Conservation (phyloP, 2,797 vertebrate genomes). For the Decapterus maruadsi region DNA sequence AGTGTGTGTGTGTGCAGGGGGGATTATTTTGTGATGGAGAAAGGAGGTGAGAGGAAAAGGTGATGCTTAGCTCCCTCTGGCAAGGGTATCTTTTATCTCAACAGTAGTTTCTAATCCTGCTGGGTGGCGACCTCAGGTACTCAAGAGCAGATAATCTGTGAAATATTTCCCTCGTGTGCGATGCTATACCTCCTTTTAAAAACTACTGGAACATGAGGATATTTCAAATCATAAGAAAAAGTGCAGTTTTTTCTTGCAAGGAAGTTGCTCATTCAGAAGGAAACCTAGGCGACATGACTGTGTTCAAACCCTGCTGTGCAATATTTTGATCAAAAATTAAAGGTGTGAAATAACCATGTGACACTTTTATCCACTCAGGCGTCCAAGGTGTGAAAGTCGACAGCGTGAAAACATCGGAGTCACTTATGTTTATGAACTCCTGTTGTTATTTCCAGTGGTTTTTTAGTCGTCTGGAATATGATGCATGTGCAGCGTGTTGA, state of each 20-base stretch:
- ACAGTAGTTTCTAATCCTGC: conserved; percentile 39
- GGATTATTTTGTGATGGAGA: conserved; percentile 14
- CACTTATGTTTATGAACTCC: conserved; percentile 1
- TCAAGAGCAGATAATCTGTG: conserved; percentile 30
- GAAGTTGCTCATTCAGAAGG: conserved; percentile 1
- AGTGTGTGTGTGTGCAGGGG: conserved; percentile 1
- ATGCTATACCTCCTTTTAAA: conserved; percentile 25
- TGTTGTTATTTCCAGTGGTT: background rate
- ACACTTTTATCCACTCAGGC: background rate
- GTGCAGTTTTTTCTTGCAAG: background rate
- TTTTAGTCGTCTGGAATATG: background rate
- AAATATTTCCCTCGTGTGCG: background rate
- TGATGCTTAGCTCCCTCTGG: conserved; percentile 28
- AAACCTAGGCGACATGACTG: no score
- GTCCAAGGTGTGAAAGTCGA: background rate
- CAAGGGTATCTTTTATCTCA: conserved; percentile 16
- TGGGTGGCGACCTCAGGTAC: conserved; percentile 17
- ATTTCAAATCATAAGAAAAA: background rate
- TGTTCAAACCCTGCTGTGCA: background rate
- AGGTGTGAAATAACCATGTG: conserved; percentile 18
- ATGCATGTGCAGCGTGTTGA: background rate
- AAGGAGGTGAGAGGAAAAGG: conserved; percentile 30
- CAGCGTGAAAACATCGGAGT: background rate
- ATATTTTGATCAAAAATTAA: conserved; percentile 18
- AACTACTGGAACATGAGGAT: background rate